Base-by-base conservation (phyloP, 2,113 vertebrate genomes). In the Bagarius yarrelli region DNA sequence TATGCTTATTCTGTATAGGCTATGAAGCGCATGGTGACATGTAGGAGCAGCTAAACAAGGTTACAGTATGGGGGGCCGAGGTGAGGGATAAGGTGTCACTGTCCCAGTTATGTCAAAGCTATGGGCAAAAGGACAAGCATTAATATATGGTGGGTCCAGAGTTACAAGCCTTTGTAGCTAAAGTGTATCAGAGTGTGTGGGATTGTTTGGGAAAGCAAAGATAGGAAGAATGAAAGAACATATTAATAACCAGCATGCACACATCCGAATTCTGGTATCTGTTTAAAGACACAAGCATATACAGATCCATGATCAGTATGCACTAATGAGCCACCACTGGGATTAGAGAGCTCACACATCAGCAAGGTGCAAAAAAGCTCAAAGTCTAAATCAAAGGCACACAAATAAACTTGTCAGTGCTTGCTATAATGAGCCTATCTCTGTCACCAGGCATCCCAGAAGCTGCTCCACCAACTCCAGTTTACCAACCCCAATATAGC, bases 401-500 rank as follows among this genome's bases (percentile, higher is more conserved):
- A 84, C 56, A 73, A 86, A 86, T 86, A 84, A 84, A 84, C 85
- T 78, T 83, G 79, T 83, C 81, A 81, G 75, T 85, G 56, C 70
- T 85, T 78, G 56, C 78, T 75, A 76, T 80, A 82, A 84, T 81
- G 44, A 75, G 52, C 47, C 53, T 23, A 25, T 34, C 70, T 59
- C 67, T 79, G 64, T 75, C 83, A 60, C 81, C 86, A 94, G 93
- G 90, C 84, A 91, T 93, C 78, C 91, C 91, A 47, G 93, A 91
- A 82, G 88, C 84, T 1, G 85, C 90, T 27, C 90, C 93, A 30
- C 87, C 88, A 23, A 94, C 93, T 1, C 91, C 93, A 0, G 83
- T 89, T 25, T 94, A 83, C 88, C 92, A 93, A 70, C 88, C 92
- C 63, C 93, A 94, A 47, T 93, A 93, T 90, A 91, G 90, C 89